Conservation (phyloP, 2,113 vertebrate species). For the Elachura formosa region DNA sequence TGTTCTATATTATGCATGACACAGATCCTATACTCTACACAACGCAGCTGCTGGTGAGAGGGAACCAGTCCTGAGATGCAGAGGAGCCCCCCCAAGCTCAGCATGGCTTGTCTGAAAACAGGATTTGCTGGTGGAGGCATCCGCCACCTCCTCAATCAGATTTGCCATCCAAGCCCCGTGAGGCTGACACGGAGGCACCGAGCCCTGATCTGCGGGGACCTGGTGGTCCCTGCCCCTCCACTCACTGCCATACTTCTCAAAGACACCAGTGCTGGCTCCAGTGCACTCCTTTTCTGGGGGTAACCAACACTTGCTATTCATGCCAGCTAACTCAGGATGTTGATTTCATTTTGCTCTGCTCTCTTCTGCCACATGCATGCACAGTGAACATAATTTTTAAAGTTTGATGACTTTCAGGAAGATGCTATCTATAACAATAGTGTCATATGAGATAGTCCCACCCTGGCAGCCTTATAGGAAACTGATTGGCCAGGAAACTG, state of each 20-base stretch:
- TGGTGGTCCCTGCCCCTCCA: not conserved
- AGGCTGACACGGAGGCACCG: not conserved
- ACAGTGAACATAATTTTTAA: not conserved
- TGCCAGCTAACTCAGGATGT: not conserved
- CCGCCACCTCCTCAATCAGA: not conserved
- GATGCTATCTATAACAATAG: not conserved
- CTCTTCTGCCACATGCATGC: not conserved
- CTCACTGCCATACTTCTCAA: not conserved
- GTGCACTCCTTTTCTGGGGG: not conserved
- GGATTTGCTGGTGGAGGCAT: not conserved
- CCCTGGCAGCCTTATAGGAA: not conserved
- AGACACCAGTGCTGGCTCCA: not conserved
- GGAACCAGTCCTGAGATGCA: not conserved
- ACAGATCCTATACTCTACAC: not conserved
- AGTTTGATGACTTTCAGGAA: not conserved
- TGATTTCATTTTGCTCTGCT: not conserved
- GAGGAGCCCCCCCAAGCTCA: not conserved
- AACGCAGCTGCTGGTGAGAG: not conserved
- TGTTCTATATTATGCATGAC: not conserved
- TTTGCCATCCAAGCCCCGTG: rapidly evolving
- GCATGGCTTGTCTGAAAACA: not conserved
- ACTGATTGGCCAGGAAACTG: not conserved
- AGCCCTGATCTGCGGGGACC: rapidly evolving
- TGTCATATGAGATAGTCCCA: not conserved
- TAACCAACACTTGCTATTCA: rapidly evolving